Base-by-base conservation (phyloP, 2,113 vertebrate species). In the Turnix velox region DNA sequence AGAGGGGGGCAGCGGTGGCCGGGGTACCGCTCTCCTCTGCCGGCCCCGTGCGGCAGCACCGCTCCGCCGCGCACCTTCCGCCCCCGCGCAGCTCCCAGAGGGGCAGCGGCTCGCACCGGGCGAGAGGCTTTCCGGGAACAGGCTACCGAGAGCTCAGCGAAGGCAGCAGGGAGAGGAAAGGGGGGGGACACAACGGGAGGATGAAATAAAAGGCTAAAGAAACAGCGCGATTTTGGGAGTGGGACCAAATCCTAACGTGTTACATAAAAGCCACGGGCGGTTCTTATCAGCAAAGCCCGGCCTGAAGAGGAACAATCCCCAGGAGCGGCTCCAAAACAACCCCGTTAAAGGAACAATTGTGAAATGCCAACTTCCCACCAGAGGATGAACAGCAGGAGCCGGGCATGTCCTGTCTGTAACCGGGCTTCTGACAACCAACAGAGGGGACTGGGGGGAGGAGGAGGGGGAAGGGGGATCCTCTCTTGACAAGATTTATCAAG, bases 241-340 rank as follows among this genome's bases (percentile, higher is more conserved):
- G 24, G 93, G 96, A 97, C 96, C 95, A 86, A 97, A 96, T 93
- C 94, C 95, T 97, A 97, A 97, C 96, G 85, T 96, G 96, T 97
- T 97, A 97, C 97, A 97, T 97, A 97, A 97, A 97, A 96, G 94
- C 95, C 92, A 93, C 90, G 88, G 94, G 94, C 76, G 72, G 90
- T 86, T 96, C 94, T 96, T 96, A 96, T 93, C 94, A 91, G 92
- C 88, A 87, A 87, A 95, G 51, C 55, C 51, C 24, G 88, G 86
- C 65, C 93, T 88, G 90, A 90, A 88, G 94, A 92, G 72, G 72
- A 96, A 93, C 96, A 95, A 96, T 90, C 94, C 84, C 89, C 69
- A 95, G 94, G 91, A 96, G 96, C 95, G 57, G 87, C 82, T 95
- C 87, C 95, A 96, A 96, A 96, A 90, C 75, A 95, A 73, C 82